Conservation (phyloP, 2,888 invertebrate genomes). For the Pegoplata infirma region DNA sequence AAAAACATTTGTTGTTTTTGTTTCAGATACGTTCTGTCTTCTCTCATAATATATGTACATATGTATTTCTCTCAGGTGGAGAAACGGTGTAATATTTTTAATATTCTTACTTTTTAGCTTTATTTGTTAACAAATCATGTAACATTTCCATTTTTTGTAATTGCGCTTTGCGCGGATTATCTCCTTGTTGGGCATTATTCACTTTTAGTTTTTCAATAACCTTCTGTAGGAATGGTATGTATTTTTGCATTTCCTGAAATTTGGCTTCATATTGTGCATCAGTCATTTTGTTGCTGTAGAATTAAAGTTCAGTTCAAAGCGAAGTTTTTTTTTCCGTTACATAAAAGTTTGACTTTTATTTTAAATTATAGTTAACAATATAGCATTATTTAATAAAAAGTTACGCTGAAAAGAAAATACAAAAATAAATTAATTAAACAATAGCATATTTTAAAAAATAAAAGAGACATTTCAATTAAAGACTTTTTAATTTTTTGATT, state of each 20-base stretch:
- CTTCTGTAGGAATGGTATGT: conserved; percentile 85
- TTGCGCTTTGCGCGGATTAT: conserved; percentile 67
- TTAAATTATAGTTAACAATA: neutral
- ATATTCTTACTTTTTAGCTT: conserved; percentile 66
- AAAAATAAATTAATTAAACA: neutral
- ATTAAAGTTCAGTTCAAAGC: neutral
- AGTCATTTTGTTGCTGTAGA: conserved; percentile 52
- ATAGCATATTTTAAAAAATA: no score
- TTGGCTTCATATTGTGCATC: conserved; percentile 66
- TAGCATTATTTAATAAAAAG: neutral
- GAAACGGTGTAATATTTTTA: no score
- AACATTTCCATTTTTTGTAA: conserved; percentile 71
- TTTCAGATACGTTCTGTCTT: no score
- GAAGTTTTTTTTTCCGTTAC: neutral
- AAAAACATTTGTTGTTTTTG: no score
- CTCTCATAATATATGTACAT: no score
- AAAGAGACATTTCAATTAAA: no score
- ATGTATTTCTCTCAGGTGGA: no score
- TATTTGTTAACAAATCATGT: conserved; percentile 66
- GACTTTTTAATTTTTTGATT: no score
- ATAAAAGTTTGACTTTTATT: neutral
- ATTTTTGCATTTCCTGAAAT: conserved; percentile 77
- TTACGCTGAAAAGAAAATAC: neutral
- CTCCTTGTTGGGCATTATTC: conserved; percentile 69
- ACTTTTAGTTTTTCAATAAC: conserved; percentile 83